A percentile compares a stretch with the other conserved stretches of the same genome.
Evolutionary conservation across 1,140 invertebrate genomes (phyloP).

Genomic region (Lucilia sericata): DNA sequence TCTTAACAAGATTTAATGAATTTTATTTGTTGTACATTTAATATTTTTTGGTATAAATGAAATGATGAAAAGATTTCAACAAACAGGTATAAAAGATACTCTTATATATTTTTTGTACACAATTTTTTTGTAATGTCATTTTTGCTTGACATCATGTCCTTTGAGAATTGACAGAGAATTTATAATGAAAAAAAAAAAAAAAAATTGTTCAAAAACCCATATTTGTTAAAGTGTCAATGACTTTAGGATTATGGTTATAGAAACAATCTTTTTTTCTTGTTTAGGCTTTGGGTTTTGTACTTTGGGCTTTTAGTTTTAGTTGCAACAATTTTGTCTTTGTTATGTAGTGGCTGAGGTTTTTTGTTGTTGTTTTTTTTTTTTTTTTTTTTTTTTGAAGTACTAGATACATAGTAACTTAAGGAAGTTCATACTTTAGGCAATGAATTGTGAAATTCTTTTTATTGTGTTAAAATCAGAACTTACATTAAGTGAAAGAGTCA

Average conservation of each 20-base stretch:
- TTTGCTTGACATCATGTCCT: slow-evolving; percentile 38
- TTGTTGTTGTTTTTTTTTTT: neutral
- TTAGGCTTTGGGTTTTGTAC: neutral
- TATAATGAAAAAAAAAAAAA: slow-evolving; percentile 34
- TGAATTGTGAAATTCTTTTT: slow-evolving; percentile 18
- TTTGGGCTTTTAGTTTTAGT: neutral
- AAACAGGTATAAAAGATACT: neutral
- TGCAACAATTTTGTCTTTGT: neutral
- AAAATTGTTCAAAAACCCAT: slow-evolving; percentile 18
- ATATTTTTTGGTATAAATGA: neutral
- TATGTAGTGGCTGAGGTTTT: no score
- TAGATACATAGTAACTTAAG: neutral
- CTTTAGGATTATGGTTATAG: slow-evolving; percentile 15
- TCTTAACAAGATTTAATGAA: slow-evolving; percentile 13
- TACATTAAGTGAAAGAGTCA: neutral
- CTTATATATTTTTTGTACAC: neutral
- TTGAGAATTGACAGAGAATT: slow-evolving; percentile 41
- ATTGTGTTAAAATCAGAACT: slow-evolving; percentile 18
- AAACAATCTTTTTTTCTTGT: neutral
- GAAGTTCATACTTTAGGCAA: slow-evolving; percentile 20
- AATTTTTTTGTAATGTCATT: slow-evolving; percentile 30
- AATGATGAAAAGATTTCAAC: slow-evolving; percentile 24
- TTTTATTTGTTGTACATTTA: neutral
- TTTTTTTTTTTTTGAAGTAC: neutral
- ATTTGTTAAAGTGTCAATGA: slow-evolving; percentile 40